These are phyloP conservation scores for Uromys caudimaculatus DNA, from an alignment of 2,797 vertebrate species.

Conservation along the genomic window DNA sequence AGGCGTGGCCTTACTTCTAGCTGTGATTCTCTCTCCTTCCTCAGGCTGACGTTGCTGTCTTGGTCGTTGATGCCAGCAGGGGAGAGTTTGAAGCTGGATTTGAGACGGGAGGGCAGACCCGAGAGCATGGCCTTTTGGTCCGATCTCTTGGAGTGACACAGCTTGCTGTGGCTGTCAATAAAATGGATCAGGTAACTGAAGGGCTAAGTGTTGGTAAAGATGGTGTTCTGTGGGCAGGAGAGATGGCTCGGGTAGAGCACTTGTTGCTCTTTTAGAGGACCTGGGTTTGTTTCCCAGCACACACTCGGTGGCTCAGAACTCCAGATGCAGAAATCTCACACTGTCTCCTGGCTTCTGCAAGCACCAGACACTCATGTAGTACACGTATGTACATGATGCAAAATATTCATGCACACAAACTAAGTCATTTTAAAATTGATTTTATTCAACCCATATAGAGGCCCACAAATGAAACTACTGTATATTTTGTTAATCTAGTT, in stretches of 20 bases:
- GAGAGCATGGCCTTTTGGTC: constrained; percentile 97
- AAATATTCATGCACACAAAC: not conserved
- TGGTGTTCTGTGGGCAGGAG: not conserved
- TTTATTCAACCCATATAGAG: not conserved
- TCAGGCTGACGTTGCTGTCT: constrained; percentile 96
- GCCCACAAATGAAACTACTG: not conserved
- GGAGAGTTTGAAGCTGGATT: constrained; percentile 99
- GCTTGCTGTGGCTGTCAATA: constrained; percentile 97
- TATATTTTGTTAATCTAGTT: constrained; percentile 36
- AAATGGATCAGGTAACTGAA: constrained; percentile 97
- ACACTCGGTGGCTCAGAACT: not conserved
- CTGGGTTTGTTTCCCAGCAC: not conserved
- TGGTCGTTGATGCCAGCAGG: constrained; percentile 97
- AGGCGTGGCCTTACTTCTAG: not conserved
- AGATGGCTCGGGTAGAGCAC: not conserved
- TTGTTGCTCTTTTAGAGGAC: not conserved
- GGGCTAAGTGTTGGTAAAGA: not conserved
- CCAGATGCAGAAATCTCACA: not conserved
- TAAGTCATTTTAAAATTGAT: not conserved
- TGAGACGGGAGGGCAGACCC: constrained; percentile 97
- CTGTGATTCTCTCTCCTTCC: constrained; percentile 15
- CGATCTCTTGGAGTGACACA: constrained; percentile 98
- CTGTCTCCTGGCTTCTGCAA: not conserved
- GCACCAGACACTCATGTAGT: not conserved
- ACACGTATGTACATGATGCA: not conserved